Conservation (phyloP, 2,888 invertebrate species). For the Tetheella fluctuosa region DNA sequence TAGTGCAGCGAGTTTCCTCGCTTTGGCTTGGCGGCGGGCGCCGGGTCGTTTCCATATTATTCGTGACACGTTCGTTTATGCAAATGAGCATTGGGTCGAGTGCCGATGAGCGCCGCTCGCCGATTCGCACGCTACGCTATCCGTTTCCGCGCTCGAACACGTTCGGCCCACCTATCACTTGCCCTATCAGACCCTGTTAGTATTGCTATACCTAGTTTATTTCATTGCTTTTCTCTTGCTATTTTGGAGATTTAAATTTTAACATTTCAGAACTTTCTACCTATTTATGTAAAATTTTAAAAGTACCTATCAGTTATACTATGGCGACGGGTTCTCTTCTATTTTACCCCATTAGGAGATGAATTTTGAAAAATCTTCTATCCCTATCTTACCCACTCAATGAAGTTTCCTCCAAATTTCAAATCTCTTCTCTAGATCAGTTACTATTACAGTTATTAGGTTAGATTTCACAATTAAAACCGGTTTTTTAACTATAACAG, state of each 20-base stretch:
- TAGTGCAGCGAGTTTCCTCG: slow-evolving; percentile 47
- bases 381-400: no score
- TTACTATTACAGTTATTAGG: no score
- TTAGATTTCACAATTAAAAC: no score
- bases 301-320: no score
- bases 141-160: slow-evolving; percentile 46
- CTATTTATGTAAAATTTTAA: no score
- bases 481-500: no score
- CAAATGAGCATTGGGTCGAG: slow-evolving; percentile 61
- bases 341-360: no score
- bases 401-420: no score
- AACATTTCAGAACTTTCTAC: neutral
- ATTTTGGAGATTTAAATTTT: neutral
- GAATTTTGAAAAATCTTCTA: no score
- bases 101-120: slow-evolving; percentile 30
- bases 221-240: neutral
- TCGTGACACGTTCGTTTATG: slow-evolving; percentile 80
- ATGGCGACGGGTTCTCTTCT: no score
- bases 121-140: slow-evolving; percentile 41
- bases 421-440: no score
- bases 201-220: slow-evolving; percentile 21
- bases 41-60: slow-evolving; percentile 79
- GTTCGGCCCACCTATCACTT: slow-evolving; percentile 50
- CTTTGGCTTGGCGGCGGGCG: slow-evolving; percentile 42
- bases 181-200: slow-evolving; percentile 34